Evolutionary conservation across 2,888 invertebrate species (phyloP).

Genomic region (Halictus quadricinctus): DNA sequence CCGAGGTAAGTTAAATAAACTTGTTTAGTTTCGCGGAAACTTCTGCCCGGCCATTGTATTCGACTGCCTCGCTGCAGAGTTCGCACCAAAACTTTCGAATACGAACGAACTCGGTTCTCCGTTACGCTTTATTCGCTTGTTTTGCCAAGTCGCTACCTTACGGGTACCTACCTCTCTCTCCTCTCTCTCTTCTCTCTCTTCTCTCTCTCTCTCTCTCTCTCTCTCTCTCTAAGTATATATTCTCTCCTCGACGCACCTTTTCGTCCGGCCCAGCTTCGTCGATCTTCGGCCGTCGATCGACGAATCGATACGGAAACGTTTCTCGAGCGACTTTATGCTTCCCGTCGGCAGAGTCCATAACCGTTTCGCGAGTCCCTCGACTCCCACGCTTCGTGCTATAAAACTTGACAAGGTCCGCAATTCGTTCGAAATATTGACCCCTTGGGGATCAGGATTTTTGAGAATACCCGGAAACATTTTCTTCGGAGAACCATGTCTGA

Average conservation of each 20-base stretch:
- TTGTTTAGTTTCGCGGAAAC: slow-evolving; percentile 80
- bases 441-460: too few relatives aligned
- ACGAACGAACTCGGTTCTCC: slow-evolving; percentile 77
- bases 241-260: background rate
- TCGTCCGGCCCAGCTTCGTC: background rate
- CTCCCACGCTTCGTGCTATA: background rate
- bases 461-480: background rate
- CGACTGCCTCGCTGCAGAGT: slow-evolving; percentile 75
- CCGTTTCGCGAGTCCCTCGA: background rate
- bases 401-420: background rate
- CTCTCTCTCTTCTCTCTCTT: background rate
- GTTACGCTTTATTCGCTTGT: slow-evolving; percentile 79
- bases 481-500: too few relatives aligned
- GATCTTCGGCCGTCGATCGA: background rate
- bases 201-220: background rate
- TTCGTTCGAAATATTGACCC: background rate
- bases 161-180: slow-evolving; percentile 19
- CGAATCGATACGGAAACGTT: background rate
- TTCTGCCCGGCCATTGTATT: slow-evolving; percentile 79
- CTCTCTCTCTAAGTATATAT: background rate
- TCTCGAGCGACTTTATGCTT: background rate
- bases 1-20: slow-evolving; percentile 81
- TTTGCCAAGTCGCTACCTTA: slow-evolving; percentile 68
- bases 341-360: background rate
- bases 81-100: slow-evolving; percentile 77